These are phyloP conservation scores for Danio jaintianensis DNA, from an alignment of 2,797 vertebrate species.

Conservation along the genomic window DNA sequence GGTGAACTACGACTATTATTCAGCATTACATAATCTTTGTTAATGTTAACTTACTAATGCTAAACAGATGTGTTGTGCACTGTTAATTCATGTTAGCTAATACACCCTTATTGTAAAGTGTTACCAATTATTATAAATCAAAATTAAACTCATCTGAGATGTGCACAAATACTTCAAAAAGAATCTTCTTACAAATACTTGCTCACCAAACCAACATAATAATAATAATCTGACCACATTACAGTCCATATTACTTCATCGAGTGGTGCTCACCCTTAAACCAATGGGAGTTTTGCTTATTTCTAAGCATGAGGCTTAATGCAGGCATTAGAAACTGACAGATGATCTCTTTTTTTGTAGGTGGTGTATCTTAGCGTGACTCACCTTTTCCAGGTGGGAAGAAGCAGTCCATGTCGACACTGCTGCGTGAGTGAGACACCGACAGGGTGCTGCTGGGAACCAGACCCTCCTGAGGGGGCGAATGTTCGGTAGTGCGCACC, in stretches of 20 bases:
- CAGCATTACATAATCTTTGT: too few species aligned
- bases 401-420: constrained; percentile 95
- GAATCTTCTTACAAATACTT: not conserved
- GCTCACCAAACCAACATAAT: not conserved
- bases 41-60: too few species aligned
- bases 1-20: too few species aligned
- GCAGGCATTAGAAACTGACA: not conserved
- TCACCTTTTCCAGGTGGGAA: constrained; percentile 83
- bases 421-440: constrained; percentile 95
- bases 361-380: not conserved
- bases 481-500: constrained; percentile 90
- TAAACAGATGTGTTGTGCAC: too few species aligned
- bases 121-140: too few species aligned
- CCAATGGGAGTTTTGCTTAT: not conserved
- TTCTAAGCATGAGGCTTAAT: not conserved
- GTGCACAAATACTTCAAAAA: not conserved
- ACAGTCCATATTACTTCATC: not conserved
- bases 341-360: not conserved
- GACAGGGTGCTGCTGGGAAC: constrained; percentile 94
- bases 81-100: too few species aligned
- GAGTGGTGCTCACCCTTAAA: not conserved
- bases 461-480: constrained; percentile 90
- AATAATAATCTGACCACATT: not conserved
- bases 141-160: not conserved
- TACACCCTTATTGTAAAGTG: too few species aligned